A percentile compares a stretch with the other conserved stretches of the same genome.
Conservation (phyloP, 2,797 vertebrate genomes). For the Ambastaia sidthimunki region DNA sequence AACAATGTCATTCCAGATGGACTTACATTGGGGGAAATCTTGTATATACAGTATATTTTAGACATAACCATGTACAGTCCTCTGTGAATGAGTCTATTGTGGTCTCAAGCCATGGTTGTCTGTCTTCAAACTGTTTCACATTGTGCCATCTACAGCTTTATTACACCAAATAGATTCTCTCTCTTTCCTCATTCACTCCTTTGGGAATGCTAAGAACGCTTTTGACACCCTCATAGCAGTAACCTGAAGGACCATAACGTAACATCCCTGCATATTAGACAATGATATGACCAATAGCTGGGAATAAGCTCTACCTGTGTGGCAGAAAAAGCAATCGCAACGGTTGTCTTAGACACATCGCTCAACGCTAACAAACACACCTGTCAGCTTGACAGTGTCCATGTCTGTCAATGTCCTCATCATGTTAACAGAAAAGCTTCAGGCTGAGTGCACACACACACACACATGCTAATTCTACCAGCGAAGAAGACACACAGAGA, state of each 20-base stretch:
- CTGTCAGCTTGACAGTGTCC: constrained; percentile 2
- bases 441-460: constrained; percentile 5
- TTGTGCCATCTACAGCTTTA: not conserved
- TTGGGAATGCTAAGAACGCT: not conserved
- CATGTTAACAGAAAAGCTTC: not conserved
- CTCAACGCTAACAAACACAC: constrained; percentile 6
- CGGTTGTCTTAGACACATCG: not conserved
- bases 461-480: not conserved
- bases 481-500: not conserved
- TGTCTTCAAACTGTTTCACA: not conserved
- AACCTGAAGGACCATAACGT: not conserved
- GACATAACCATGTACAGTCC: not conserved
- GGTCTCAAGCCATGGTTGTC: constrained; percentile 1
- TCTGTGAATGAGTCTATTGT: constrained; percentile 29
- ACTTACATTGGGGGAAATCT: constrained; percentile 27
- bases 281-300: not conserved
- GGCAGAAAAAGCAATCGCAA: constrained; percentile 5
- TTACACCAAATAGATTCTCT: not conserved
- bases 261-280: not conserved
- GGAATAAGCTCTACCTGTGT: not conserved
- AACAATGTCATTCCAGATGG: not conserved
- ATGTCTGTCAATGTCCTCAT: constrained; percentile 11
- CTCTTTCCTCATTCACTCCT: not conserved
- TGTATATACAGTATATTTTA: not conserved
- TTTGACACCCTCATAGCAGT: not conserved